phyloP scores from a whole-genome alignment of 2,113 vertebrate genomes.

The Smithornis capensis region DNA sequence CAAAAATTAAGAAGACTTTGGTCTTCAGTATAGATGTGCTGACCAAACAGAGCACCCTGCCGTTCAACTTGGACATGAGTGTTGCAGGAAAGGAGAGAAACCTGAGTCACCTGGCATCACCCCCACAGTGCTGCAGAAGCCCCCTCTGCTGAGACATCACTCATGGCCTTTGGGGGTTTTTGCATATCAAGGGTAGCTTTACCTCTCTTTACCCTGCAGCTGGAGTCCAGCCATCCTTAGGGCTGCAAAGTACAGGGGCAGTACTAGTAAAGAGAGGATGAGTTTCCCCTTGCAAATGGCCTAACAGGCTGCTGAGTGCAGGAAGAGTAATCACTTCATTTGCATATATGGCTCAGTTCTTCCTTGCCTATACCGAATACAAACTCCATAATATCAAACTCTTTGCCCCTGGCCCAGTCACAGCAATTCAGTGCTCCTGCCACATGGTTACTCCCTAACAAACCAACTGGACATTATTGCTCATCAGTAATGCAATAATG shows the following conservation, averaged over 20 bases:
- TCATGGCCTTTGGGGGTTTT: rapidly evolving
- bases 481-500: background rate
- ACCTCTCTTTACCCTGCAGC: background rate
- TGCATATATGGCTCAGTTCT: background rate
- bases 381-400: background rate
- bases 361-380: background rate
- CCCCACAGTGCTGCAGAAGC: rapidly evolving
- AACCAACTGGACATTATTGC: background rate
- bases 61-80: background rate
- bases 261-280: background rate
- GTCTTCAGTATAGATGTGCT: background rate
- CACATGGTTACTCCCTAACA: background rate
- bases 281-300: background rate
- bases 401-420: background rate
- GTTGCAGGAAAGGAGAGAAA: background rate
- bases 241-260: background rate
- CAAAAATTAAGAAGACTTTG: background rate
- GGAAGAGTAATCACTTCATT: background rate
- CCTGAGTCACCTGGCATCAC: rapidly evolving
- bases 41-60: background rate
- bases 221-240: rapidly evolving
- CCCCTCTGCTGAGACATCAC: rapidly evolving
- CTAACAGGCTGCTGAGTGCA: background rate
- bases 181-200: background rate
- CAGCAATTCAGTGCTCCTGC: background rate